Evolutionary conservation across 2,797 vertebrate species (phyloP), one percentile per base, ranked within the genome.

Genomic region (Nyctalus aviator): DNA sequence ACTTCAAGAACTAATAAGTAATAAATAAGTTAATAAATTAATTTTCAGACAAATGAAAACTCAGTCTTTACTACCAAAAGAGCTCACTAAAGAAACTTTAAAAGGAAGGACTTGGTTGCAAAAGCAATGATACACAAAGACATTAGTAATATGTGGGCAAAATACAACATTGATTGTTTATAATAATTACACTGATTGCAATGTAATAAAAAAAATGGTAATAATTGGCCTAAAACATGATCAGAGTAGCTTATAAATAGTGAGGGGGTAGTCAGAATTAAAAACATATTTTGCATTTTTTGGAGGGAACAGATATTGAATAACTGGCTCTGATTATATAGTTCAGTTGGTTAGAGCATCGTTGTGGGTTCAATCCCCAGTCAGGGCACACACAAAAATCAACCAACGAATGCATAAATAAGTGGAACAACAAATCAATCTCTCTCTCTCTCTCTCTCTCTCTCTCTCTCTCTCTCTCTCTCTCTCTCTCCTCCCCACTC

Each of bases 41-140:
- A 59, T 85, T 85, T 85, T 68, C 57, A 89, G 57, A 55, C n/a
- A 73, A 84, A 89, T 17, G n/a, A 88, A 78, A 84, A 83, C 10
- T 7, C 50, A 72, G 21, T 35, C 23, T 83, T 64, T 72, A 41
- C 35, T 44, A 64, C 23, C 25, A 44, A 69, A 83, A 90, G 32
- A 81, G 5, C 4, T 69, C 41, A 91, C 5, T 9, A n/a, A 50
- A 85, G 30, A 8, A 90, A 53, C 59, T 69, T 85, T 68, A 76
- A 76, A 82, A 90, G 55, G 55, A 84, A 88, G 27, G 21, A 85
- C 32, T 75, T 6, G 5, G 17, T 30, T 73, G 17, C 57, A 68
- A 57, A 88, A 81, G 30, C 81, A 69, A 46, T 46, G 18, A 44
- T 86, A 6, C 37, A 30, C 5, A 81, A 84, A 76, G 44, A 76